Base-by-base conservation (phyloP, 2,888 invertebrate genomes). In the Leptothorax acervorum region DNA sequence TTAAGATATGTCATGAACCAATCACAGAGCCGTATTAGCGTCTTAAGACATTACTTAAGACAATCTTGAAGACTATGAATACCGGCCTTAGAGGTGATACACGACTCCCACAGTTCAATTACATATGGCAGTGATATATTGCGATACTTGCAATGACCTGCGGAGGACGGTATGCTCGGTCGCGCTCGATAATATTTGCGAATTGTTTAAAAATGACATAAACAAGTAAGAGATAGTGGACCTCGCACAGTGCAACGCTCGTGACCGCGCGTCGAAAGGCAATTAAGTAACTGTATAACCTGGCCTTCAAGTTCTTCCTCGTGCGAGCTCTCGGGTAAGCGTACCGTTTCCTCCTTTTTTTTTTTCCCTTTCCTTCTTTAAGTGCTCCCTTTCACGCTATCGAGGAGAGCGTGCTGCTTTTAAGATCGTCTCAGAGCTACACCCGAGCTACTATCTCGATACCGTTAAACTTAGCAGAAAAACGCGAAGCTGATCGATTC, bases 281-380 rank as follows among this genome's bases (percentile, higher is more conserved):
- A 93, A 94, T 93, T 92, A 92, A 92, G 23, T 90, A 90, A 90
- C 90, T 90, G 90, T 90, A 90, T 87, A 90, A 85, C 73, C 63
- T 18, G 84, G 84, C 82, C 75, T 84, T 51, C 85, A 68, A 88
- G 81, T 79, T 87, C 83, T 76, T 73, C 65, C 83, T 70, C 65
- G 55, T 62, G 76, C 76, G 81, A 87, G 68, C 55, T 79, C 70
- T 55, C 66, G 73, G 74, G 75, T 53, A 53, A 57, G 23, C 53
- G 12, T 75, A 53, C 62, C 57, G 78, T 85, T 53, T 51, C 57
- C 70, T 85, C 60, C 60, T 85, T 55, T 83, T 85, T 85, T 74
- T 84, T 76, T 23, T 39, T 57, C 2, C 62, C 76, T 63, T 68
- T 70, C 62, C 81, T 70, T 87, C 78, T 73, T 62, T 85, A 78